A percentile compares a stretch with the other conserved stretches of the same genome.
Conservation (phyloP, 2,113 vertebrate species). For the Corythaeola cristata region DNA sequence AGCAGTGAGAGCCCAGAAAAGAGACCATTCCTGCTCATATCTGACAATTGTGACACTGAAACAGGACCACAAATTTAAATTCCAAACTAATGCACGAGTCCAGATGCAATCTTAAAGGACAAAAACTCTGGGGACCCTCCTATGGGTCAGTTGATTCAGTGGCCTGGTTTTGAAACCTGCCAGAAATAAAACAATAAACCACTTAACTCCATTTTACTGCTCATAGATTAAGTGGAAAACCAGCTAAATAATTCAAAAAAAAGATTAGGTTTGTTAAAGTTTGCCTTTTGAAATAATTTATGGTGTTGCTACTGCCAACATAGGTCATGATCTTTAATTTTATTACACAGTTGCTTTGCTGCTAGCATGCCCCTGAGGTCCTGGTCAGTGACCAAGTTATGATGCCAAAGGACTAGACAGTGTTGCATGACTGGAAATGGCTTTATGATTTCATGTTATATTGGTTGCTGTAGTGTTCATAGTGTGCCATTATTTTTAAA, state of each 20-base stretch:
- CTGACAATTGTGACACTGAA: not conserved
- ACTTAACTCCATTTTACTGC: not conserved
- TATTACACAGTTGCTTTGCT: not conserved
- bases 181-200: not conserved
- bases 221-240: not conserved
- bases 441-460: not conserved
- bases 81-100: not conserved
- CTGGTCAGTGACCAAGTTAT: not conserved
- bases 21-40: fast-evolving
- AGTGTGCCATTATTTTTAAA: not conserved
- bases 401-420: not conserved
- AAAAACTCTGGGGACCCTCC: not conserved
- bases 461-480: not conserved
- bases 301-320: not conserved
- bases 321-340: not conserved
- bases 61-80: not conserved
- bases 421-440: not conserved
- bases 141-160: not conserved
- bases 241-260: not conserved
- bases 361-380: not conserved
- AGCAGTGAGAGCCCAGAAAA: not conserved
- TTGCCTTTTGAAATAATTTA: not conserved
- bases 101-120: not conserved
- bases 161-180: not conserved
- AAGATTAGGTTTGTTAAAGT: not conserved